These are phyloP conservation scores for Lepidurus packardi DNA, from an alignment of 1,140 invertebrate species.

Conservation along the genomic window DNA sequence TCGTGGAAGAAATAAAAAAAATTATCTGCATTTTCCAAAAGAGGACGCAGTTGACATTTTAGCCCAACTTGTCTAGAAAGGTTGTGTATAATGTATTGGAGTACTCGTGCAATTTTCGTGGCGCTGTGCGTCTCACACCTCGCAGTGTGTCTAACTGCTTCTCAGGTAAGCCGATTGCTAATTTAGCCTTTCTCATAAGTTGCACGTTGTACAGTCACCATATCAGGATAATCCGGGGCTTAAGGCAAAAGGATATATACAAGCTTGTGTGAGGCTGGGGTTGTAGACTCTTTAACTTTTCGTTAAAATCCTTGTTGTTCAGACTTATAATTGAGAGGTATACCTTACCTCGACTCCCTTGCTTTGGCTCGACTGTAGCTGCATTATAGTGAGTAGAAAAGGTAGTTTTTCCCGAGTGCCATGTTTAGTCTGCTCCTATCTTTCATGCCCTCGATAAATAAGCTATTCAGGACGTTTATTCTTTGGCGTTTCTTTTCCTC, in stretches of 20 bases:
- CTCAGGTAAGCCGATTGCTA: background rate
- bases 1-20: too few species aligned
- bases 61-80: background rate
- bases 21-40: too few species aligned
- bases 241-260: too few species aligned
- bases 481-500: background rate
- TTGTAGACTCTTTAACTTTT: background rate
- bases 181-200: background rate
- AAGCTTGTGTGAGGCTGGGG: too few species aligned
- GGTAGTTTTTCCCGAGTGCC: background rate
- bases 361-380: background rate
- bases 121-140: background rate
- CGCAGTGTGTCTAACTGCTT: background rate
- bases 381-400: background rate
- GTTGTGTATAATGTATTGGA: slow-evolving; percentile 9
- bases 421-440: background rate
- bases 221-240: background rate
- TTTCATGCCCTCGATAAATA: background rate
- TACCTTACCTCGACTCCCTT: background rate
- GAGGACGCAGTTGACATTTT: too few species aligned
- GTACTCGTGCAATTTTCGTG: slow-evolving; percentile 5
- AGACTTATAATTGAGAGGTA: background rate
- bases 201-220: background rate
- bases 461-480: background rate
- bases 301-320: background rate